Conservation (phyloP, 1,140 invertebrate genomes). For the Neotoxoptera formosana region DNA sequence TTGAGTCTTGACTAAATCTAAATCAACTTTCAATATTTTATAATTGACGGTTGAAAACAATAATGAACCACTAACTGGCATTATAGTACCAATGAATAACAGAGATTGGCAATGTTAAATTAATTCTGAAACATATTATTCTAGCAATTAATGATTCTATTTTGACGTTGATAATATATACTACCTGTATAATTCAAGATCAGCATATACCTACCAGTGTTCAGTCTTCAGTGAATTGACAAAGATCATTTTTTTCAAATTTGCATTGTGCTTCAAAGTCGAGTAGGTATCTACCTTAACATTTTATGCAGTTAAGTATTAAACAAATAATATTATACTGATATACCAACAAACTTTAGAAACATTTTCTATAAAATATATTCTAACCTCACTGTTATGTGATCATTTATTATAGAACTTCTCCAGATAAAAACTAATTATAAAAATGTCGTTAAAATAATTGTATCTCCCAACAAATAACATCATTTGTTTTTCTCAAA, state of each 20-base stretch:
- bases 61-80: background rate
- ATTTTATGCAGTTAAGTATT: background rate
- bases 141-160: background rate
- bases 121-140: background rate
- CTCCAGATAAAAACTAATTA: background rate
- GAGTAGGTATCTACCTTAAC: background rate
- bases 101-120: background rate
- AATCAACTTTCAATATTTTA: slow-evolving; percentile 19
- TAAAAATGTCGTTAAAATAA: background rate
- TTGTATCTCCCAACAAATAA: background rate
- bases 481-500: background rate
- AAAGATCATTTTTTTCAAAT: background rate
- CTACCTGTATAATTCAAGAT: background rate
- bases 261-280: background rate
- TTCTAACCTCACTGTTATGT: background rate
- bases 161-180: background rate
- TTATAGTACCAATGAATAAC: background rate
- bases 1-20: background rate
- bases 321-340: background rate
- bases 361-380: background rate
- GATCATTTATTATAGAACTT: background rate
- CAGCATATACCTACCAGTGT: background rate
- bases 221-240: background rate
- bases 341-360: background rate
- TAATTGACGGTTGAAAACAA: slow-evolving; percentile 19